These are phyloP conservation scores for Yponomeuta sedellus DNA, from an alignment of 2,888 invertebrate genomes.

Conservation along the genomic window DNA sequence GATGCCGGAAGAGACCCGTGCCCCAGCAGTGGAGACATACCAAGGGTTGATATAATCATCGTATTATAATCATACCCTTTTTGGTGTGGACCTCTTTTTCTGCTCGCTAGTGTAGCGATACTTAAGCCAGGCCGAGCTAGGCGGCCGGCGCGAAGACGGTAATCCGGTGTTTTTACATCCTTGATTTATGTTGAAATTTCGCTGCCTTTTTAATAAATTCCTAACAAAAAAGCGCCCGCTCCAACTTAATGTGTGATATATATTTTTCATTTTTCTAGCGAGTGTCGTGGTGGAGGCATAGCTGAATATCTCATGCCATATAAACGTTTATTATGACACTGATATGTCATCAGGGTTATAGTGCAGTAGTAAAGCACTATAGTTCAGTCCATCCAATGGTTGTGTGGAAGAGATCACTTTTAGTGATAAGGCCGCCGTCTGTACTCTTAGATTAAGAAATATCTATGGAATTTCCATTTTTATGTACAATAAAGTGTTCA, in stretches of 20 bases:
- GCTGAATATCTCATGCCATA: background rate
- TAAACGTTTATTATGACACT: too few relatives aligned
- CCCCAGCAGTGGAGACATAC: too few relatives aligned
- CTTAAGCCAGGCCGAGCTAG: background rate
- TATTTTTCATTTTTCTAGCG: constrained; percentile 7
- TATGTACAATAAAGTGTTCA: too few relatives aligned
- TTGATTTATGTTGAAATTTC: constrained; percentile 9
- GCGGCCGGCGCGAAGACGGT: background rate
- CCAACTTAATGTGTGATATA: constrained; percentile 2
- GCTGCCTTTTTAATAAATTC: constrained; percentile 11
- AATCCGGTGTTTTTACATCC: constrained; percentile 14
- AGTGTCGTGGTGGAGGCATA: background rate
- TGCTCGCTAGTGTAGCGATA: background rate
- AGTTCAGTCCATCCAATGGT: too few relatives aligned
- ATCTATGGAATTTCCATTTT: too few relatives aligned
- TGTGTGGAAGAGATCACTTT: too few relatives aligned
- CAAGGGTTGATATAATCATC: too few relatives aligned
- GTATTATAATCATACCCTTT: background rate
- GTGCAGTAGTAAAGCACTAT: too few relatives aligned
- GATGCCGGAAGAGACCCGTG: too few relatives aligned
- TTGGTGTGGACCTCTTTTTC: background rate
- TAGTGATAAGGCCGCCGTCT: too few relatives aligned
- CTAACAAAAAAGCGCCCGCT: background rate
- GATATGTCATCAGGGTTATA: too few relatives aligned
- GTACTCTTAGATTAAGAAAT: too few relatives aligned